A percentile compares a stretch with the other conserved stretches of the same genome.
phyloP scores from a whole-genome alignment of 2,113 vertebrate genomes.

The Triplophysa tibetana region DNA sequence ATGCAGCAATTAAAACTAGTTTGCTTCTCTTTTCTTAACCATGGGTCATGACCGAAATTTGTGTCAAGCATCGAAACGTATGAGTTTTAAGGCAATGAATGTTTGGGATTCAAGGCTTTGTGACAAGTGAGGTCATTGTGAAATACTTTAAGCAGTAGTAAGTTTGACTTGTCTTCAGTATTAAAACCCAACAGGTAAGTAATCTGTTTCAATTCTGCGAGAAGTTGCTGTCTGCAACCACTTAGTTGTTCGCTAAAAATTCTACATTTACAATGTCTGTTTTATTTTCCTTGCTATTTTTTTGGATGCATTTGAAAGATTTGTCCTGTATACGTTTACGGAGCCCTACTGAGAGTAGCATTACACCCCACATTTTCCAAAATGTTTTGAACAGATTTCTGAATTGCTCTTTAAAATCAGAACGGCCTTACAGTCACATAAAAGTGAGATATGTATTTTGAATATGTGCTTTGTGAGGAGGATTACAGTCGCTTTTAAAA shows the following conservation, averaged over 20 bases:
- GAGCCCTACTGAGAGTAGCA: constrained; percentile 15
- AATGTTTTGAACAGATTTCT: constrained; percentile 29
- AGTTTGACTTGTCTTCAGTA: constrained; percentile 1
- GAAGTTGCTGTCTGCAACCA: no score
- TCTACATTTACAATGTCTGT: constrained; percentile 44
- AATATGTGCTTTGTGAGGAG: constrained; percentile 37
- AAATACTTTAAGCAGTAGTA: background rate
- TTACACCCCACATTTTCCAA: constrained; percentile 10
- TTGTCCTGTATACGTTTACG: constrained; percentile 19
- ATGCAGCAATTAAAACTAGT: constrained; percentile 41
- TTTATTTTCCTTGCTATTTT: constrained; percentile 6
- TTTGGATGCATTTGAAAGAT: constrained; percentile 24
- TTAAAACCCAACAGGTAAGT: constrained; percentile 26
- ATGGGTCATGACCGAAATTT: constrained; percentile 9
- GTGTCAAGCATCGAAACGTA: background rate
- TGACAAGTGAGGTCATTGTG: background rate
- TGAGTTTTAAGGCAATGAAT: background rate
- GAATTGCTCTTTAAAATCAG: constrained; percentile 37
- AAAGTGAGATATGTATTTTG: constrained; percentile 42
- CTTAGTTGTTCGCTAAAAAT: background rate
- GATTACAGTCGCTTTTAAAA: constrained; percentile 26
- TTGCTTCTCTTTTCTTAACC: background rate
- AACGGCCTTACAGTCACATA: constrained; percentile 45
- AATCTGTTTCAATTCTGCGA: background rate
- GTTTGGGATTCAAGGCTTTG: background rate